Percentiles rank a stretch among this genome's conserved stretches.
phyloP scores from a whole-genome alignment of 2,797 vertebrate genomes.

The Takifugu rubripes region DNA sequence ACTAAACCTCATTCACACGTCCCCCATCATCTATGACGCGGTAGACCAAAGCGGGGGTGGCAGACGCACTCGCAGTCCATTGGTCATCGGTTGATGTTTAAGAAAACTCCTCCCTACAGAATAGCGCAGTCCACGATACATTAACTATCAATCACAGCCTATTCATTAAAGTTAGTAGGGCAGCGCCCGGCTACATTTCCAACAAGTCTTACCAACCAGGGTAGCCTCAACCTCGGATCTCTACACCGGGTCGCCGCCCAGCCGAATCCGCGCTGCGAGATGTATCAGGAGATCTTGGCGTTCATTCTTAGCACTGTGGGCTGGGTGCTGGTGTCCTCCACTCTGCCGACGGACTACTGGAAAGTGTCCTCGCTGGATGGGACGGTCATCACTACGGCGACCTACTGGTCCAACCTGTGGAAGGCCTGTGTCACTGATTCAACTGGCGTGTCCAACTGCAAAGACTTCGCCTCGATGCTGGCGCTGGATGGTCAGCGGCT shows the following conservation, averaged over 20 bases:
- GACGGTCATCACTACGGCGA: conserved; percentile 93
- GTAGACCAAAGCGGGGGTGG: conserved; percentile 22
- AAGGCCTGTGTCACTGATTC: conserved; percentile 96
- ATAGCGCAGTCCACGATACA: conserved; percentile 66
- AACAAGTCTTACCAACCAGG: conserved; percentile 11
- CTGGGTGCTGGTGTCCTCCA: conserved; percentile 93
- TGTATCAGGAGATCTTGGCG: conserved; percentile 84
- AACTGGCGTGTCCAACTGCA: conserved; percentile 94
- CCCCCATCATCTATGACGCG: conserved; percentile 8
- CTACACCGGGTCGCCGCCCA: conserved; percentile 2
- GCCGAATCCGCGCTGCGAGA: conserved; percentile 53
- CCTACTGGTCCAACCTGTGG: conserved; percentile 94
- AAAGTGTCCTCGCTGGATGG: conserved; percentile 92
- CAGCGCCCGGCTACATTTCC: conserved; percentile 28
- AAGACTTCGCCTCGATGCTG: conserved; percentile 94
- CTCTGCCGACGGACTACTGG: conserved; percentile 93
- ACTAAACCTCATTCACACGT: not conserved
- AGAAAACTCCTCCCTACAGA: conserved; percentile 67
- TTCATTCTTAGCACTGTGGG: conserved; percentile 83
- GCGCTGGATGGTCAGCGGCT: conserved; percentile 84
- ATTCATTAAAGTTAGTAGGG: conserved; percentile 37
- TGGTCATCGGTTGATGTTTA: conserved; percentile 51
- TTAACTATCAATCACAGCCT: conserved; percentile 64
- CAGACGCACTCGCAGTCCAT: conserved; percentile 39
- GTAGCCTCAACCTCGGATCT: conserved; percentile 15